Evolutionary conservation across 2,113 vertebrate genomes (phyloP).

Genomic region (Platycercus adscitus): DNA sequence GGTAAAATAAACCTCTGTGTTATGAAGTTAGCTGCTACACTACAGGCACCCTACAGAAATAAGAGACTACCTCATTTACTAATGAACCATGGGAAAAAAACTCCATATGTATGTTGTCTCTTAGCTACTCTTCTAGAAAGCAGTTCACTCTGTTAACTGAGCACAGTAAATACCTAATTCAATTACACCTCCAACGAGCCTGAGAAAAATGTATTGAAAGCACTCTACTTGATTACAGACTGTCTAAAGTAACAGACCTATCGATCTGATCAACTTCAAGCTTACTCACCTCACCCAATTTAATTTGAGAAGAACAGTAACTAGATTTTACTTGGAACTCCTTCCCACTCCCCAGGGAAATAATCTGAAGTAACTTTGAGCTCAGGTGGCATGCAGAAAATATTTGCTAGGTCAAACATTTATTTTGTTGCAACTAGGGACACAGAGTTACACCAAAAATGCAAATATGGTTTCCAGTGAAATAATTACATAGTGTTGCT

Average conservation of each 20-base stretch:
- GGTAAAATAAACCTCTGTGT: not conserved
- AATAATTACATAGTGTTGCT: not conserved
- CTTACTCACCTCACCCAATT: slow-evolving; percentile 47
- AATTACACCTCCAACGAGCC: slow-evolving; percentile 75
- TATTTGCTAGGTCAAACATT: slow-evolving; percentile 33
- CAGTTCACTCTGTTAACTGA: slow-evolving; percentile 67
- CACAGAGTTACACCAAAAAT: not conserved
- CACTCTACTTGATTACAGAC: slow-evolving; percentile 78
- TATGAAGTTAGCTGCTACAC: slow-evolving; percentile 13
- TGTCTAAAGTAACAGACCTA: slow-evolving; percentile 64
- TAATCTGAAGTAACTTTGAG: slow-evolving; percentile 31
- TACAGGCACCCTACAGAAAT: slow-evolving; percentile 23
- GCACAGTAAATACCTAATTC: slow-evolving; percentile 74
- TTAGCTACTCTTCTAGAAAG: slow-evolving; percentile 60
- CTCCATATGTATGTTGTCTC: slow-evolving; percentile 35
- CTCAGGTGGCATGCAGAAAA: slow-evolving; percentile 11
- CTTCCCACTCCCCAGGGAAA: slow-evolving; percentile 39
- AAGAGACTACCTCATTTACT: slow-evolving; percentile 62
- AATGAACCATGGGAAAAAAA: slow-evolving; percentile 64
- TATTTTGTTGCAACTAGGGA: not conserved
- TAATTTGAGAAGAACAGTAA: slow-evolving; percentile 47
- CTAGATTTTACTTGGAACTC: slow-evolving; percentile 3
- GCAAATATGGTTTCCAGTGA: not conserved
- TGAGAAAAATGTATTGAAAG: slow-evolving; percentile 70
- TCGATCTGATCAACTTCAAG: slow-evolving; percentile 70